Evolutionary conservation across 2,797 vertebrate species (phyloP).

Genomic region (Coilia nasus): DNA sequence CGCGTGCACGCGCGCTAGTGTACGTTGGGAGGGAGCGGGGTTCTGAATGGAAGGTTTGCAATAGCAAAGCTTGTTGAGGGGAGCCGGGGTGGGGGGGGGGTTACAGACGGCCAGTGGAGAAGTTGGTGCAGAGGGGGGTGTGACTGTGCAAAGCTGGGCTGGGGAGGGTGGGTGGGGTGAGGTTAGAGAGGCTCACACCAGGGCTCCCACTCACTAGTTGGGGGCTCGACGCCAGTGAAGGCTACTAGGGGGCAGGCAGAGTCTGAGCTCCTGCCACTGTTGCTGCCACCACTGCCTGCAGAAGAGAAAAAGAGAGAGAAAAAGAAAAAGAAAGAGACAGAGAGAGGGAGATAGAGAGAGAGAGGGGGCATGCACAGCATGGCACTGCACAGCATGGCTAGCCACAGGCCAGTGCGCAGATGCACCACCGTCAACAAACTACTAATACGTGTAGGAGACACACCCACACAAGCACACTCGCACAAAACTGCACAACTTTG

Average conservation of each 20-base stretch:
- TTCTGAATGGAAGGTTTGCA: background rate
- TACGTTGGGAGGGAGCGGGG: background rate
- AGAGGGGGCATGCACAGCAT: background rate
- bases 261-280: slow-evolving; percentile 78
- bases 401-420: background rate
- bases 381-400: background rate
- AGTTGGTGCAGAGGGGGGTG: background rate
- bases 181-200: slow-evolving; percentile 14
- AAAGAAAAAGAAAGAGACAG: background rate
- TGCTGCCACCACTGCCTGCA: slow-evolving; percentile 86
- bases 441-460: background rate
- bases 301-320: slow-evolving; percentile 42
- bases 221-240: slow-evolving; percentile 84
- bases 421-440: background rate
- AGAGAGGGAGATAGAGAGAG: slow-evolving; percentile 9
- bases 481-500: background rate
- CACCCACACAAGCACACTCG: slow-evolving; percentile 13
- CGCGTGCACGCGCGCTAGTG: too few species aligned
- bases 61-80: background rate
- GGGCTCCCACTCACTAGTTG: slow-evolving; percentile 88
- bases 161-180: background rate
- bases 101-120: background rate
- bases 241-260: slow-evolving; percentile 83
- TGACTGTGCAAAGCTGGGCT: background rate
- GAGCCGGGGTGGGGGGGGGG: background rate